Percentiles rank a stretch among this genome's conserved stretches.
Evolutionary conservation across 92 coral and sea anemone species (phyloP).

Genomic region (Diadumene lineata): DNA sequence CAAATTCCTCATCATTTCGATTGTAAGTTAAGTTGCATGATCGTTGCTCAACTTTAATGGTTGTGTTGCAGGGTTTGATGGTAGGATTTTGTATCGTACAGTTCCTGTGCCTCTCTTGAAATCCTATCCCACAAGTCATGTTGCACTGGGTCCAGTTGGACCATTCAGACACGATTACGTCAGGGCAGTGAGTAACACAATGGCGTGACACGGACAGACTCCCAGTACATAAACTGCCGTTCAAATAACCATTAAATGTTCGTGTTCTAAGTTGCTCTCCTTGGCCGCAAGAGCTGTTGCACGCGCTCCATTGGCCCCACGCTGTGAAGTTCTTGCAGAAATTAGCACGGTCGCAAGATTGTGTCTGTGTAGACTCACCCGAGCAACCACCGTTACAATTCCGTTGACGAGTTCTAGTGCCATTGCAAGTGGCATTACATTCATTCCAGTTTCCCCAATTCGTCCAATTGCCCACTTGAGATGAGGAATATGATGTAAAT

Average conservation of each 20-base stretch:
- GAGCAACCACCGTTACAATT: neutral
- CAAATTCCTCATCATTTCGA: too few relatives aligned
- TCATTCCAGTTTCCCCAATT: slow-evolving; percentile 5
- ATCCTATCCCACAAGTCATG: slow-evolving; percentile 24
- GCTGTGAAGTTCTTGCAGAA: slow-evolving; percentile 50
- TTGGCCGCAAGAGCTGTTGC: slow-evolving; percentile 85
- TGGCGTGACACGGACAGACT: neutral
- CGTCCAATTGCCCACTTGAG: too few relatives aligned
- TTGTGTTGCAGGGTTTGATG: neutral
- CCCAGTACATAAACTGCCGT: neutral
- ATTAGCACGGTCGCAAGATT: slow-evolving; percentile 1
- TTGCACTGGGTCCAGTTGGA: neutral
- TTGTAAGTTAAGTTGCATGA: neutral
- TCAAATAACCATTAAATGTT: neutral
- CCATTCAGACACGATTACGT: neutral
- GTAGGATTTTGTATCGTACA: neutral
- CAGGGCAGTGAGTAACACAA: neutral
- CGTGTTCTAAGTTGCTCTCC: slow-evolving; percentile 51
- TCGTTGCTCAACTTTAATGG: neutral
- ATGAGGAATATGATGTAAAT: too few relatives aligned
- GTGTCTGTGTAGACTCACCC: neutral
- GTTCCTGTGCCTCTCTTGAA: neutral
- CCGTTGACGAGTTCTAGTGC: slow-evolving; percentile 1
- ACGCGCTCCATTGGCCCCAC: slow-evolving; percentile 73
- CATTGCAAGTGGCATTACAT: slow-evolving; percentile 11